Base-by-base conservation (phyloP, 2,113 vertebrate genomes). In the Orthonyx spaldingii region DNA sequence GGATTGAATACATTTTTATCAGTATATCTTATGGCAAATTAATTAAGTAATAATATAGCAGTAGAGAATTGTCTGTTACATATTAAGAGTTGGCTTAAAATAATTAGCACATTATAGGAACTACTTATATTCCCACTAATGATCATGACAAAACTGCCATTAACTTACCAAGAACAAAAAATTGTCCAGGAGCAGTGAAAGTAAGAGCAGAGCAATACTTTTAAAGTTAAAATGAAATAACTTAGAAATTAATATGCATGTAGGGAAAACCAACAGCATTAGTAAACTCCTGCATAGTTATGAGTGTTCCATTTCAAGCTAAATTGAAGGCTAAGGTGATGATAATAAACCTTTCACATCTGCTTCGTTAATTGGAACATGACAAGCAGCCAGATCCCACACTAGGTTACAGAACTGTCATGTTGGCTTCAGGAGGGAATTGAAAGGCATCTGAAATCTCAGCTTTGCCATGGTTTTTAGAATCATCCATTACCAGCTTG, bases 81-180 rank as follows among this genome's bases (percentile, higher is more conserved):
- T 75, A 94, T 81, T 89, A 92, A 92, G 15, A 90, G 68, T 71
- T 77, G 60, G 70, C 71, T 84, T 95, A 84, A 92, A 96, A 90
- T 93, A 90, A 91, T 92, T 78, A 86, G 52, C 39, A 88, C 30
- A 92, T 93, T 88, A 93, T 81, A 88, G 16, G 41, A 94, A 75
- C 64, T 84, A 66, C 59, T 94, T 87, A 24, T 88, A 12, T 79
- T 84, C n/a, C 28, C 37, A 64, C 18, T 87, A 84, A 94, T 81
- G 60, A 49, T 75, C 86, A 81, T 92, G 80, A 93, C 20, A 96
- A 90, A 96, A 84, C 23, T 78, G 17, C 23, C 56, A 81, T 94
- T 96, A 88, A 89, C n/a, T 80, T 84, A 49, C 9, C 7, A 75
- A 78, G 83, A 92, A 49, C 22, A 89, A 90, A 76, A 93, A 84